A percentile compares a stretch with the other conserved stretches of the same genome.
These are phyloP conservation scores for Terrapene triunguis DNA, from an alignment of 2,113 vertebrate species.

Conservation along the genomic window DNA sequence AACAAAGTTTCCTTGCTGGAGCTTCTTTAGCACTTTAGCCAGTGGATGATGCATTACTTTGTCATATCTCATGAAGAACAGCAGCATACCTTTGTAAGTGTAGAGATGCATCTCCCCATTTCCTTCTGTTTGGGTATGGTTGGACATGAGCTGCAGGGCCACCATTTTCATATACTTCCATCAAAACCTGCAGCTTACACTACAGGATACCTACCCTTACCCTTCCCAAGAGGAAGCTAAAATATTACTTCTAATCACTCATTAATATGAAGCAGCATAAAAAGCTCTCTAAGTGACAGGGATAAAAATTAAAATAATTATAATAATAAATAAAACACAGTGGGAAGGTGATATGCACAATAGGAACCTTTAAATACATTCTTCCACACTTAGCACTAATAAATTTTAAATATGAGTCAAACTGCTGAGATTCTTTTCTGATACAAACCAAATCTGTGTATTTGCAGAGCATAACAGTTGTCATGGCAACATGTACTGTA, in stretches of 20 bases:
- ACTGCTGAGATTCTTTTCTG: neutral
- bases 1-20: neutral
- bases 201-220: neutral
- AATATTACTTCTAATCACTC: neutral
- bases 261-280: neutral
- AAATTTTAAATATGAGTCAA: neutral
- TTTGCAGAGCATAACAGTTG: constrained; percentile 9
- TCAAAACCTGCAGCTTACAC: neutral
- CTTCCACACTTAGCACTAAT: neutral
- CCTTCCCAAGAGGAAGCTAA: neutral
- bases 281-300: neutral
- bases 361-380: neutral
- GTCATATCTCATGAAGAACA: neutral
- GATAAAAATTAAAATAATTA: neutral
- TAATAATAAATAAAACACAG: neutral
- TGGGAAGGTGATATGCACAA: neutral
- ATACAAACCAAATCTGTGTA: neutral
- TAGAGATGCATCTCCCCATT: neutral
- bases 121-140: neutral
- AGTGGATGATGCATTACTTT: neutral
- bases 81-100: neutral
- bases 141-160: neutral
- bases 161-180: neutral
- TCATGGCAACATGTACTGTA: neutral
- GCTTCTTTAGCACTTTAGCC: neutral